Evolutionary conservation across 64 coral and sea anemone species (phyloP), one percentile per base, ranked within the genome.

Genomic region (Catalaphyllia jardinei): DNA sequence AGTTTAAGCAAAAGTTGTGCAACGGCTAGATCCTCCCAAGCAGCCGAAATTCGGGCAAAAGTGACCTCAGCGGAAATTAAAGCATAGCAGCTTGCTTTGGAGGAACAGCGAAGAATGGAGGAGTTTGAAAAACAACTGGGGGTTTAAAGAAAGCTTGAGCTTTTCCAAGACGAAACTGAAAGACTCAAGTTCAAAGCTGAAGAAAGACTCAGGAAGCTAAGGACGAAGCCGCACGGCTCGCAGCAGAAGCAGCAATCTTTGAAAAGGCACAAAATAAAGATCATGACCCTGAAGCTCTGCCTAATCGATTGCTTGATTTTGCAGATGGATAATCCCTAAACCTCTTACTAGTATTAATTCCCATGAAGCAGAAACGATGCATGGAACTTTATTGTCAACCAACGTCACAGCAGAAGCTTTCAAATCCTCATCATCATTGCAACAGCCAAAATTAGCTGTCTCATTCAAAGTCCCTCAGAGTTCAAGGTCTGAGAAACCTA

Each of bases 121-220:
- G 33, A 71, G 30, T 72, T 86, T 12, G 24, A 42, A 30, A 69
- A 71, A 72, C 31, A 71, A 71, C 62, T 51, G 82, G 62, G 71
- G 5, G 31, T 25, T 25, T 29, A 86, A 25, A 72, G 0, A n/a
- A 67, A 86, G 42, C 31, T 55, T 71, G 18, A 67, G 22, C 31
- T 46, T 22, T 63, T 52, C 0, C 62, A 67, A 39, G 29, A 71
- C 9, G 67, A 67, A 49, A 63, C 82, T 69, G 46, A 86, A 30
- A 69, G 82, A 27, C 31, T 72, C 10, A 39, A 54, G 49, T 50
- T 71, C 25, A 25, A 31, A 7, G 80, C 80, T 71, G 31, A 86
- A 39, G 82, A 49, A 86, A 86, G 31, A 71, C 46, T 49, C 31
- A 86, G 25, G 82, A 86, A 86, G 31, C 62, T 18, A 71, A 71